These are phyloP conservation scores for Cheracebus regulus DNA, from an alignment of 2,797 vertebrate species.

Conservation along the genomic window DNA sequence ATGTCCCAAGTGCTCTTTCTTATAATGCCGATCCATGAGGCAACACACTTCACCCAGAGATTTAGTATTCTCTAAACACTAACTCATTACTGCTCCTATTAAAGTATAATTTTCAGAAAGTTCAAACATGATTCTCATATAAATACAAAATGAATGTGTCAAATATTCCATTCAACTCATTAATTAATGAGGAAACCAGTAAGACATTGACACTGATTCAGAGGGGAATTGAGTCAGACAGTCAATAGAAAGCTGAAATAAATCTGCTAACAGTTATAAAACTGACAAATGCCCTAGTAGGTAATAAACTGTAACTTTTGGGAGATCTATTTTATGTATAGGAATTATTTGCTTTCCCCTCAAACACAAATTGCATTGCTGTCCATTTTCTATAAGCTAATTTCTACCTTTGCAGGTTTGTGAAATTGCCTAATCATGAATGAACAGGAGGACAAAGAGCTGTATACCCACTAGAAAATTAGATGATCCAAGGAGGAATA, in stretches of 20 bases:
- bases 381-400: neutral
- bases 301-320: neutral
- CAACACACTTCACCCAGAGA: neutral
- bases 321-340: neutral
- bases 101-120: neutral
- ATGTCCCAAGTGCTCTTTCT: neutral
- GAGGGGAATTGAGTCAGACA: slow-evolving; percentile 8
- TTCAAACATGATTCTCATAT: neutral
- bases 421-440: neutral
- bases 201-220: neutral
- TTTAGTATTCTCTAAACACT: neutral
- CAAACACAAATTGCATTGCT: neutral
- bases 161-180: neutral
- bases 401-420: neutral
- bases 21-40: neutral
- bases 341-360: neutral
- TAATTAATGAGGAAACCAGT: neutral
- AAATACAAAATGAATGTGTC: slow-evolving; percentile 7
- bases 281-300: neutral
- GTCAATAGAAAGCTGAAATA: neutral
- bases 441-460: neutral
- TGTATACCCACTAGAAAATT: neutral
- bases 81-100: neutral
- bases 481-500: neutral
- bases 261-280: neutral